Conservation (phyloP, 2,888 invertebrate genomes). For the Hyalella azteca region DNA sequence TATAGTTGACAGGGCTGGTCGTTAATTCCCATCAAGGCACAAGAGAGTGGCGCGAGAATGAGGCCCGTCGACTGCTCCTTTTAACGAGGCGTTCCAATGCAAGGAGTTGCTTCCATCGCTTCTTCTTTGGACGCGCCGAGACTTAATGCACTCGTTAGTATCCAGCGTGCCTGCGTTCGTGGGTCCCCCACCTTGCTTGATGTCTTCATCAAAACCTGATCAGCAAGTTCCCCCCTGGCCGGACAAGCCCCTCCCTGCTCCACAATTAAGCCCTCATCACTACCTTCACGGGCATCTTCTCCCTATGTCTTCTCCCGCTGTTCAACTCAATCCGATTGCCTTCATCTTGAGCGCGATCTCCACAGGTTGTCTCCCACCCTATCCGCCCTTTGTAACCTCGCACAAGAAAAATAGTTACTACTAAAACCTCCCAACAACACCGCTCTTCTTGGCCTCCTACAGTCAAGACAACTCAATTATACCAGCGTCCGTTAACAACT, state of each 20-base stretch:
- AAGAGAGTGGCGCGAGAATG: background rate
- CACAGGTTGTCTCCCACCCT: slow-evolving; percentile 10
- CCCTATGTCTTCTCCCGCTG: background rate
- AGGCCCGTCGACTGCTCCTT: slow-evolving; percentile 22
- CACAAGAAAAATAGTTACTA: slow-evolving; percentile 30
- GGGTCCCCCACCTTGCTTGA: slow-evolving; percentile 35
- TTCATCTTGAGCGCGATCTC: slow-evolving; percentile 2
- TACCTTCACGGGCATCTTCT: background rate
- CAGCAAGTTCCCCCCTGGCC: slow-evolving; percentile 3
- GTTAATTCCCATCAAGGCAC: slow-evolving; percentile 26
- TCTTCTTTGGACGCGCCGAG: background rate
- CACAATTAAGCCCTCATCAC: slow-evolving; percentile 37
- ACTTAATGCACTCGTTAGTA: slow-evolving; percentile 34
- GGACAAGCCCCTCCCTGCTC: background rate
- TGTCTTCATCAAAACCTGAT: slow-evolving; percentile 37
- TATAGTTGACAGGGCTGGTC: slow-evolving; percentile 22
- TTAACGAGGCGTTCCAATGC: slow-evolving; percentile 32
- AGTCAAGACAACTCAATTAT: slow-evolving; percentile 33
- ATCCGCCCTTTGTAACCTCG: slow-evolving; percentile 7
- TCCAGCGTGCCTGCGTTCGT: slow-evolving; percentile 21
- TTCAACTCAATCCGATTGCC: background rate
- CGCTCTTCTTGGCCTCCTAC: slow-evolving; percentile 28
- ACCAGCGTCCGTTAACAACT: background rate
- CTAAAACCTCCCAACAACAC: slow-evolving; percentile 25
- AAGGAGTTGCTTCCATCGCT: slow-evolving; percentile 17